These are phyloP conservation scores for Piscicola geometra DNA, from an alignment of 2,888 invertebrate species.

Conservation along the genomic window DNA sequence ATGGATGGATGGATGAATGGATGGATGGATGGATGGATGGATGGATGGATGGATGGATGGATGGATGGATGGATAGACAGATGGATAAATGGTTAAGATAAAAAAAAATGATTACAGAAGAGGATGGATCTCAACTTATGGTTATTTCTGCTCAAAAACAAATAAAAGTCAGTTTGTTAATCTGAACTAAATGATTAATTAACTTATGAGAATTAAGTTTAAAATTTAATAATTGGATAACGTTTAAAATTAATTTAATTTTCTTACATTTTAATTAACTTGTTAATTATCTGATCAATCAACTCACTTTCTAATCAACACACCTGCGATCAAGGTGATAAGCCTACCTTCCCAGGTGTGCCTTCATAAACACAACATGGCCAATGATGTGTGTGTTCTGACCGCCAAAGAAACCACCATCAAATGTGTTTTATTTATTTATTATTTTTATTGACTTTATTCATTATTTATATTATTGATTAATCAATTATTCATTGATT, in stretches of 20 bases:
- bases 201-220: too few species aligned
- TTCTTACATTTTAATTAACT: not conserved
- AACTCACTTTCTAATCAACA: not conserved
- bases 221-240: not conserved
- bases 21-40: conserved; percentile 10
- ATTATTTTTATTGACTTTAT: not conserved
- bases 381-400: not conserved
- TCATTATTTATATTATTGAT: not conserved
- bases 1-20: conserved; percentile 11
- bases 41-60: conserved; percentile 19
- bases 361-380: not conserved
- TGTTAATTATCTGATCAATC: not conserved
- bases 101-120: not conserved
- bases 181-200: not conserved
- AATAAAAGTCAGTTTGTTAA: not conserved
- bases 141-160: not conserved
- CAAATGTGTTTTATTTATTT: too few species aligned
- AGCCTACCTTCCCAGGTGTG: not conserved
- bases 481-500: too few species aligned
- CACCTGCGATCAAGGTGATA: not conserved
- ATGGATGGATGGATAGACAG: conserved; percentile 2
- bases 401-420: not conserved
- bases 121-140: not conserved
- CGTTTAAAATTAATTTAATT: not conserved
- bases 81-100: not conserved